phyloP scores from a whole-genome alignment of 2,797 vertebrate genomes.

The Clarias pachynema region DNA sequence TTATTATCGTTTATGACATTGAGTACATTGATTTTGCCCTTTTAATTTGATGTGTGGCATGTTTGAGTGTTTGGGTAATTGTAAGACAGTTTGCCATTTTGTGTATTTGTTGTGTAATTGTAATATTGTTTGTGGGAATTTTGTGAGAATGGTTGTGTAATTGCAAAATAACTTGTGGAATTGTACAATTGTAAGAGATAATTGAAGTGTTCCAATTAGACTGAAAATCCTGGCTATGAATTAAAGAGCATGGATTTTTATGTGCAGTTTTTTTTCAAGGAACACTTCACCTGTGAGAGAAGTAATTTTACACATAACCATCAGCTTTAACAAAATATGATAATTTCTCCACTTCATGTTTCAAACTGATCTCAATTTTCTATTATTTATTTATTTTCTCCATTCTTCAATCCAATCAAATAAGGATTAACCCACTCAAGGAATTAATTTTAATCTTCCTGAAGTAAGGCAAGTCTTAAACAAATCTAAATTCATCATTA shows the following conservation, averaged over 20 bases:
- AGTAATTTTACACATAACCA: background rate
- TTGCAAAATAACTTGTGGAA: background rate
- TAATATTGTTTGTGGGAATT: background rate
- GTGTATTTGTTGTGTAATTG: background rate
- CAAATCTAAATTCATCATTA: conserved; percentile 9
- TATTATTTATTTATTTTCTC: background rate
- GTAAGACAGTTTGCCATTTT: background rate
- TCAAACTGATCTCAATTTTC: background rate
- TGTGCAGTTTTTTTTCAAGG: background rate
- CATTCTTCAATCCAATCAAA: background rate
- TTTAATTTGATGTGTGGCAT: too few relatives aligned
- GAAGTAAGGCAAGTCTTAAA: background rate
- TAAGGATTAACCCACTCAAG: background rate
- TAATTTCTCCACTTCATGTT: background rate
- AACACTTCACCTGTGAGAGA: background rate
- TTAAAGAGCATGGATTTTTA: background rate
- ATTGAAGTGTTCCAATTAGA: background rate
- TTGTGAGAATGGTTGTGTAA: background rate
- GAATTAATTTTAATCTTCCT: background rate
- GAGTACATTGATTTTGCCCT: too few relatives aligned
- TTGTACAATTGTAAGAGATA: too few relatives aligned
- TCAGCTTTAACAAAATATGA: background rate
- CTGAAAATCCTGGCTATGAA: background rate
- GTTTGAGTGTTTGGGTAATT: background rate
- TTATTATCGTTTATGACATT: background rate